Evolutionary conservation across 2,113 vertebrate genomes (phyloP), one percentile per base, ranked within the genome.

Genomic region (Ranitomeya variabilis): DNA sequence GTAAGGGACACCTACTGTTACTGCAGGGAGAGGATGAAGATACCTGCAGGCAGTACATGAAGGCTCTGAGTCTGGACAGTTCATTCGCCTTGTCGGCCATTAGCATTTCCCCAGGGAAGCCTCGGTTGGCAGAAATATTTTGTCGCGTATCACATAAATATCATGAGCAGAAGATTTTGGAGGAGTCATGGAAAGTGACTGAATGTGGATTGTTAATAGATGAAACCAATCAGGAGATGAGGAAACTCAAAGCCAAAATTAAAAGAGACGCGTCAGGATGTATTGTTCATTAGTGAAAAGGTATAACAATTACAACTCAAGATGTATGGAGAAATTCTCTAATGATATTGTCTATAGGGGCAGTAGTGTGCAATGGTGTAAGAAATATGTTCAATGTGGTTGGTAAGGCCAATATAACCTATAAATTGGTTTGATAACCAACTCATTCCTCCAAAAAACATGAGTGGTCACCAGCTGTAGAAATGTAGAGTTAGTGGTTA

Each of bases 151-250:
- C 96, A 0, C 94, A 94, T 14, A 86, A 18, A 78, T 90, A 93
- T 73, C 95, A 96, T 6, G 95, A 96, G 69, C 94, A 91, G 76
- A 93, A 91, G 82, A 77, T 0, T 9, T 94, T 95, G 0, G 88
- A 93, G 3, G 95, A 96, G 73, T 95, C 97, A 45, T 98, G 97
- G 97, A 91, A 90, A 0, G 91, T 95, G 3, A 93, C 93, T 0
- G 96, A 96, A 88, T 94, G 86, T 0, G 98, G 98, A 67, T 95
- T 99, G 0, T 86, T 91, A 55, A 90, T 98, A 84, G 95, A 96
- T 78, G 89, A 91, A 4, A 90, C 91, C 57, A 95, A 96, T 26
- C 0, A 92, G 0, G 96, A 96, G 77, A 95, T 99, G 1, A 96
- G 94, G 76, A 96, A 93, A 84, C 94, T 99, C 86, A 97, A 92